Percentiles rank a stretch among this genome's conserved stretches.
Conservation (phyloP, 2,113 vertebrate genomes). For the Bolborhynchus lineola region DNA sequence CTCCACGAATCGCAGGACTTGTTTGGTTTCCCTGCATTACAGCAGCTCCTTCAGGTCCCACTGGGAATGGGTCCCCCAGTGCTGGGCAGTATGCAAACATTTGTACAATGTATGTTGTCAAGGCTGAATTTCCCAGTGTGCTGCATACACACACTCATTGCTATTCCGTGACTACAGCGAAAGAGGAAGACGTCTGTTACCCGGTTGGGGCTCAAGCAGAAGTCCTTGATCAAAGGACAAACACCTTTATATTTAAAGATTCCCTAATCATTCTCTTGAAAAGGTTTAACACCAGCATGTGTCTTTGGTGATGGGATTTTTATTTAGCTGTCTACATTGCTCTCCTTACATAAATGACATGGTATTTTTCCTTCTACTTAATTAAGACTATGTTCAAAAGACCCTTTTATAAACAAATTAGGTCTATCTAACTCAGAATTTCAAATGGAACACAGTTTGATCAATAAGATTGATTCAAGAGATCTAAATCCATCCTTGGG, state of each 20-base stretch:
- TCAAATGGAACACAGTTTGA: not conserved
- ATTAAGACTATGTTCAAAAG: constrained; percentile 51
- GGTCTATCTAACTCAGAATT: constrained; percentile 25
- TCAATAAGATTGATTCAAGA: constrained; percentile 47
- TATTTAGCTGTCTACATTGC: constrained; percentile 6
- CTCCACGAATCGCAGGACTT: rapidly evolving
- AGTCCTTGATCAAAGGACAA: constrained; percentile 49
- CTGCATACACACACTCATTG: not conserved
- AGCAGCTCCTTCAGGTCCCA: not conserved
- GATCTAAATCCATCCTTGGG: constrained; percentile 5
- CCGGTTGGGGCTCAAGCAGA: not conserved
- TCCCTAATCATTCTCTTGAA: not conserved
- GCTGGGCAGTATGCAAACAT: not conserved
- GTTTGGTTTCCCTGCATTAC: not conserved
- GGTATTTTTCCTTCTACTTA: constrained; percentile 25
- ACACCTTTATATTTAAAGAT: not conserved
- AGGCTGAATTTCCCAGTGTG: not conserved
- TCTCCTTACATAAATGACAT: not conserved
- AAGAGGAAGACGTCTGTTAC: not conserved
- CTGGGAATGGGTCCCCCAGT: not conserved
- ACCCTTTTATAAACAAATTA: constrained; percentile 53
- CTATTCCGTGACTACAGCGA: not conserved
- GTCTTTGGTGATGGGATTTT: not conserved
- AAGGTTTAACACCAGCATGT: not conserved
- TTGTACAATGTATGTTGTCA: not conserved